phyloP scores from a whole-genome alignment of 2,113 vertebrate genomes.

The Helogale parvula region DNA sequence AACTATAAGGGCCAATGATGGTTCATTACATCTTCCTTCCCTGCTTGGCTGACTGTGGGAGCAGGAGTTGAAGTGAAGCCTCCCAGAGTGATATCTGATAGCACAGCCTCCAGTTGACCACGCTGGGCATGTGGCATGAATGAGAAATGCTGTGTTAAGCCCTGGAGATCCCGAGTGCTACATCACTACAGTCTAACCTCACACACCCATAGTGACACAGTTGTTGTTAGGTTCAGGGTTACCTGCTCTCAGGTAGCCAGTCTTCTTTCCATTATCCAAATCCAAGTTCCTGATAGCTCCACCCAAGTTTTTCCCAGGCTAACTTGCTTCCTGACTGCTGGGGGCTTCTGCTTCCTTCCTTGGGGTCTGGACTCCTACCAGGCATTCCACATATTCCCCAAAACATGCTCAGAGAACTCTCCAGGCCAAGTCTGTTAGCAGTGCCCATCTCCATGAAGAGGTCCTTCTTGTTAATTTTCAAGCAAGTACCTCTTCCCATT shows the following conservation, averaged over 20 bases:
- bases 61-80: not conserved
- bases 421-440: not conserved
- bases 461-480: not conserved
- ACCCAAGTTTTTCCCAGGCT: not conserved
- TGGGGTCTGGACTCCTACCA: not conserved
- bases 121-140: accelerated
- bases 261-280: no score
- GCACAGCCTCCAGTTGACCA: not conserved
- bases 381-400: not conserved
- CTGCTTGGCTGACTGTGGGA: no score
- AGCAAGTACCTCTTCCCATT: not conserved
- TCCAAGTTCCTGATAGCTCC: not conserved
- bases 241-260: not conserved
- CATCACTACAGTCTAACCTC: not conserved
- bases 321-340: not conserved
- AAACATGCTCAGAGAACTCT: not conserved
- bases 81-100: not conserved
- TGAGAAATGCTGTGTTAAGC: not conserved
- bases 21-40: not conserved
- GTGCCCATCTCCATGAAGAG: not conserved
- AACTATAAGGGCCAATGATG: not conserved
- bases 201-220: no score
- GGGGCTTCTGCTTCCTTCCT: not conserved
- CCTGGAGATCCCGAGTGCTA: not conserved
- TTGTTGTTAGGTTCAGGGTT: not conserved